Conservation (phyloP, 2,888 invertebrate genomes). For the Gibbula magus region DNA sequence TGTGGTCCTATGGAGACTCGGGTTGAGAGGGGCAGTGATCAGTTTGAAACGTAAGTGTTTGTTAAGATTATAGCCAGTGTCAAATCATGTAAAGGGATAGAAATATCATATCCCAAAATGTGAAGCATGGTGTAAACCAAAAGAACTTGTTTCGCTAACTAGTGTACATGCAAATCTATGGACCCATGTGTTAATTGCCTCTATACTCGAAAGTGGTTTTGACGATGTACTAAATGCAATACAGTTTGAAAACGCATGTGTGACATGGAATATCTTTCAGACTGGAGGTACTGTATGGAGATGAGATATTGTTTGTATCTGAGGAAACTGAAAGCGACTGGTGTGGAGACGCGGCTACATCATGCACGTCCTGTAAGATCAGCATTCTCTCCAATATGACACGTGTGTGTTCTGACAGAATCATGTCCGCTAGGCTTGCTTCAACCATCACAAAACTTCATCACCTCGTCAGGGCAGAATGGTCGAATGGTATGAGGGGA, state of each 20-base stretch:
- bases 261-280: neutral
- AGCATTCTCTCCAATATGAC: neutral
- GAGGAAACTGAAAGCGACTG: neutral
- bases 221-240: no score
- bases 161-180: no score
- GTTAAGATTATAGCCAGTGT: no score
- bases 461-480: constrained; percentile 17
- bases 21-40: neutral
- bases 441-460: constrained; percentile 19
- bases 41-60: constrained; percentile 13
- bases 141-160: no score
- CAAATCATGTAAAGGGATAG: no score
- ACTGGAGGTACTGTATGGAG: neutral
- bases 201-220: no score
- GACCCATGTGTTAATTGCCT: no score
- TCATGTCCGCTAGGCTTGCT: constrained; percentile 25
- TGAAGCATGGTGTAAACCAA: no score
- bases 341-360: neutral
- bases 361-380: neutral
- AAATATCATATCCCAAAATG: no score
- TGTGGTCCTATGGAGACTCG: neutral
- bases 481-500: constrained; percentile 28
- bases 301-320: neutral
- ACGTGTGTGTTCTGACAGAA: constrained; percentile 1
- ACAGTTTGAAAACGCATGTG: no score